Conservation (phyloP, 2,797 vertebrate species). For the Picus viridis region DNA sequence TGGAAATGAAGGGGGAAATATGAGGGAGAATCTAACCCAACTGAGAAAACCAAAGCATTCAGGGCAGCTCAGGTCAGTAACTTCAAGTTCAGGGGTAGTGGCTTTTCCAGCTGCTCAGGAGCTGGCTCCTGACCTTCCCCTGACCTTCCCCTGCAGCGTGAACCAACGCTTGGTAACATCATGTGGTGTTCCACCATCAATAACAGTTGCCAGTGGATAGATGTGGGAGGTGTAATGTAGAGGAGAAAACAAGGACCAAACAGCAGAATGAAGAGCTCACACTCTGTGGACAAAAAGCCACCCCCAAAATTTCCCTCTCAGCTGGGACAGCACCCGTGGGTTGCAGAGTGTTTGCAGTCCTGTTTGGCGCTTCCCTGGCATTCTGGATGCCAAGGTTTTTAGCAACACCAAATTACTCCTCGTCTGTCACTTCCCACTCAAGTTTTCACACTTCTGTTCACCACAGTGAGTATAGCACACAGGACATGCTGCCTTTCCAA, state of each 20-base stretch:
- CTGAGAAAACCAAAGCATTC: neutral
- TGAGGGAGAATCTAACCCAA: fast-evolving
- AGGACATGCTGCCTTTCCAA: neutral
- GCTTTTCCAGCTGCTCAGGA: neutral
- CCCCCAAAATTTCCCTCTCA: neutral
- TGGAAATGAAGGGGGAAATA: neutral
- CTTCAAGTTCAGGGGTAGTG: neutral
- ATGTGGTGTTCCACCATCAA: neutral
- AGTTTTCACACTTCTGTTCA: neutral
- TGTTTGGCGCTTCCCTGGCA: neutral
- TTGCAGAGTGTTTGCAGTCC: neutral
- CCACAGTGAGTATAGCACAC: neutral
- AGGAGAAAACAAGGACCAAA: neutral
- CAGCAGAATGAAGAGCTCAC: neutral
- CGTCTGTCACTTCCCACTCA: neutral
- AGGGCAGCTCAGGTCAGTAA: neutral
- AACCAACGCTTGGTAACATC: neutral
- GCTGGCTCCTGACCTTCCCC: neutral
- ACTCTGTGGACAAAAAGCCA: neutral
- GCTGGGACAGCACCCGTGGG: neutral
- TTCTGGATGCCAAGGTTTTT: neutral
- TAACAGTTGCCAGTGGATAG: neutral
- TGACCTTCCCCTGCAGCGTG: fast-evolving
- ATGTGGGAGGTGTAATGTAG: fast-evolving
- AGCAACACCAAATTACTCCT: neutral